Evolutionary conservation across 2,888 invertebrate species (phyloP).

Genomic region (Thumatha senex): DNA sequence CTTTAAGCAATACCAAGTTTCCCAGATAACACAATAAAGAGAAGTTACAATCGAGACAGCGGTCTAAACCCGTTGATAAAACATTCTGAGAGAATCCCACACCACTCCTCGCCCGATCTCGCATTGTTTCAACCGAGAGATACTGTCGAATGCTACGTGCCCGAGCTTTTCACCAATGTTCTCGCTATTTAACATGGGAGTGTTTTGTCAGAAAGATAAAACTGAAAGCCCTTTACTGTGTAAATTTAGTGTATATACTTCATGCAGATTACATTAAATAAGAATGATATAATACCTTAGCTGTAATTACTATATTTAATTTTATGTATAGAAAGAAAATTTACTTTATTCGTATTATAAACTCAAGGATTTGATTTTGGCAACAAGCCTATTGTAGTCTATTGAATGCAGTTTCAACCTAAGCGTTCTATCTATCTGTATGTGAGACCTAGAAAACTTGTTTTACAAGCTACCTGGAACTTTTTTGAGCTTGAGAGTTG

Average conservation of each 20-base stretch:
- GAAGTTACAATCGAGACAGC: slow-evolving; percentile 34
- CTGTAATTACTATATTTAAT: neutral
- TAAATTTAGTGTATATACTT: slow-evolving; percentile 8
- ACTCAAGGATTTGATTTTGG: no score
- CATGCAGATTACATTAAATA: neutral
- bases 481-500: no score
- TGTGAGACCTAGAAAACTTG: no score
- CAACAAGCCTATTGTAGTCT: no score
- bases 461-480: no score
- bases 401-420: no score
- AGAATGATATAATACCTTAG: neutral
- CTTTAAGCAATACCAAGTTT: slow-evolving; percentile 30
- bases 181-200: slow-evolving; percentile 38
- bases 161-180: slow-evolving; percentile 34
- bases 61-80: slow-evolving; percentile 38
- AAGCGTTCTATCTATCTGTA: no score
- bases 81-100: slow-evolving; percentile 28
- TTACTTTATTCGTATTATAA: no score
- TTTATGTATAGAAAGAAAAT: neutral
- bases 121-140: slow-evolving; percentile 37
- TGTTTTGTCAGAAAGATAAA: slow-evolving; percentile 35
- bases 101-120: slow-evolving; percentile 23
- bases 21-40: slow-evolving; percentile 41
- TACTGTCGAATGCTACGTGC: slow-evolving; percentile 39
- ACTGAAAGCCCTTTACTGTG: slow-evolving; percentile 11